Evolutionary conservation across 2,888 invertebrate species (phyloP).

Genomic region (Eristalis pertinax): DNA sequence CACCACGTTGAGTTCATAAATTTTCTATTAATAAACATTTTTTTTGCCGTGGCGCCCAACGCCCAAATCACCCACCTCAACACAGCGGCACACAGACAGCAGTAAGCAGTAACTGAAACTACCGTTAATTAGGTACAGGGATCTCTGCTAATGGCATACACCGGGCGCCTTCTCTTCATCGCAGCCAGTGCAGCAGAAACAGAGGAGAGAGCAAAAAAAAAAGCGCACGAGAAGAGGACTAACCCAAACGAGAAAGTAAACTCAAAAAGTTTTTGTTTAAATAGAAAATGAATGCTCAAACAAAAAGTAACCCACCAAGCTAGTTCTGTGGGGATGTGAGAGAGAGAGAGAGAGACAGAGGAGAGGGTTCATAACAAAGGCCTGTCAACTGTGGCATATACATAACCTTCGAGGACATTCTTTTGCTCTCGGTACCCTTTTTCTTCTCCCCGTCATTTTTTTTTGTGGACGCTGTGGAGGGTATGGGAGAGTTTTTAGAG

Average conservation of each 20-base stretch:
- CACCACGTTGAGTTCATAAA: slow-evolving; percentile 30
- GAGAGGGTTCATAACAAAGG: slow-evolving; percentile 61
- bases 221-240: background rate
- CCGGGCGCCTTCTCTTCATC: slow-evolving; percentile 45
- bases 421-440: background rate
- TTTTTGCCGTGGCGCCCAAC: slow-evolving; percentile 25
- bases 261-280: slow-evolving; percentile 70
- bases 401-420: slow-evolving; percentile 62
- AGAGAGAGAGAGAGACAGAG: background rate
- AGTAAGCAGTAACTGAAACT: slow-evolving; percentile 68
- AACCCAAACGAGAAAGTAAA: slow-evolving; percentile 28
- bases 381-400: slow-evolving; percentile 71
- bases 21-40: slow-evolving; percentile 42
- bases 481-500: slow-evolving; percentile 46
- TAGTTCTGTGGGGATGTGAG: slow-evolving; percentile 13
- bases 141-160: slow-evolving; percentile 72
- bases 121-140: slow-evolving; percentile 72
- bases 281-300: slow-evolving; percentile 66
- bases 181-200: background rate
- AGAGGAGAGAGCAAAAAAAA: slow-evolving; percentile 2
- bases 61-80: slow-evolving; percentile 48
- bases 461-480: background rate
- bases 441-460: background rate
- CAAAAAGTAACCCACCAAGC: slow-evolving; percentile 38
- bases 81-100: slow-evolving; percentile 39